phyloP scores from a whole-genome alignment of 2,113 vertebrate genomes.

The Malurus elegans region DNA sequence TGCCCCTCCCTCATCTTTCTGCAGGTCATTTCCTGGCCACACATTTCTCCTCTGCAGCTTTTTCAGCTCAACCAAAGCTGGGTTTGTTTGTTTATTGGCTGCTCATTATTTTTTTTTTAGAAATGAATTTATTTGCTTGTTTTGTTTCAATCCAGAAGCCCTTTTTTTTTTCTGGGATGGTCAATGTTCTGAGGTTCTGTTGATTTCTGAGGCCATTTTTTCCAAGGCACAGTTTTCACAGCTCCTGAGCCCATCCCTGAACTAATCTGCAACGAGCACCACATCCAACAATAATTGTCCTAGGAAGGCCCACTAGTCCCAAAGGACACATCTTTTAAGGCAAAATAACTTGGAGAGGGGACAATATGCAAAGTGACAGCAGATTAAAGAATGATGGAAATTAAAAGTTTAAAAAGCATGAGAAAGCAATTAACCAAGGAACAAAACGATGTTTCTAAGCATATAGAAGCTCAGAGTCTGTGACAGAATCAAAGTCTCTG shows the following conservation, averaged over 20 bases:
- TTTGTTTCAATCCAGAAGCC: neutral
- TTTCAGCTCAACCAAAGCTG: neutral
- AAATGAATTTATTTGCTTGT: neutral
- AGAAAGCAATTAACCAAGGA: conserved; percentile 51
- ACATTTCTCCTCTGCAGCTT: neutral
- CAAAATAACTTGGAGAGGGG: conserved; percentile 29
- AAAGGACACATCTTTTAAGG: neutral
- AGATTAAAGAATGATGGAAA: conserved; percentile 51
- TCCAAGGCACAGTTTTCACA: neutral
- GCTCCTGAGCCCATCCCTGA: neutral
- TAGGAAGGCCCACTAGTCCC: neutral
- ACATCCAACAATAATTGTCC: neutral
- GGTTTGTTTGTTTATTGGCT: neutral
- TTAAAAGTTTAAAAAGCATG: conserved; percentile 52
- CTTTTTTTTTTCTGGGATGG: neutral
- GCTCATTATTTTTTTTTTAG: accelerated
- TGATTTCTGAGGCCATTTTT: neutral
- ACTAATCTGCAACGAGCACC: neutral
- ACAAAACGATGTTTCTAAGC: neutral
- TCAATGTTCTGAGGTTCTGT: neutral
- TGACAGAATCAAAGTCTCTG: neutral
- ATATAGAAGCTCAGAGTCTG: neutral
- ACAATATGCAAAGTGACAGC: conserved; percentile 19
- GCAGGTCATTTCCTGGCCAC: accelerated
- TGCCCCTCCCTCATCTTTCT: too few relatives aligned